A percentile compares a stretch with the other conserved stretches of the same genome.
Evolutionary conservation across 2,113 vertebrate genomes (phyloP).

Genomic region (Lontra canadensis): DNA sequence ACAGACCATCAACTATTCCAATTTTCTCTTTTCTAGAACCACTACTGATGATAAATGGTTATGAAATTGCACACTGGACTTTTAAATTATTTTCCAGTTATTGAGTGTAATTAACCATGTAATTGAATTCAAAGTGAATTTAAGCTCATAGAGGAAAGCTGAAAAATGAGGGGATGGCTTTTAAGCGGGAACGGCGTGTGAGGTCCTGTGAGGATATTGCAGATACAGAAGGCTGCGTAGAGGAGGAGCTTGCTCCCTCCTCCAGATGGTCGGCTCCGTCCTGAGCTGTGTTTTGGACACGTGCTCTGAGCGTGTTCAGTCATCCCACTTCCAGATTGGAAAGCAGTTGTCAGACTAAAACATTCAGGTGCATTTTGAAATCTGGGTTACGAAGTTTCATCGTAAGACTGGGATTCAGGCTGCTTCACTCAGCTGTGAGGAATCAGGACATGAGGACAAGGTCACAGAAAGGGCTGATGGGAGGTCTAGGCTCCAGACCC

Average conservation of each 20-base stretch:
- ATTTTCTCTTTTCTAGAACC: neutral
- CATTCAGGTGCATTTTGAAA: neutral
- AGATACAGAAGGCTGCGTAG: neutral
- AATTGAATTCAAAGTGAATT: neutral
- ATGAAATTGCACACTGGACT: neutral
- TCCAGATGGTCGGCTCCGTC: neutral
- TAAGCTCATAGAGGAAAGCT: neutral
- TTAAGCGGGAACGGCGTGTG: neutral
- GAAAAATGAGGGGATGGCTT: neutral
- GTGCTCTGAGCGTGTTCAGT: neutral
- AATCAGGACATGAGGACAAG: neutral
- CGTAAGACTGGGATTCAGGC: neutral
- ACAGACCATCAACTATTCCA: neutral
- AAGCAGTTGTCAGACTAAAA: neutral
- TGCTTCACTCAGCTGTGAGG: neutral
- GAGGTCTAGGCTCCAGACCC: neutral
- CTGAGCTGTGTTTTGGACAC: neutral
- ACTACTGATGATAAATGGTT: neutral
- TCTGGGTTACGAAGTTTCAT: neutral
- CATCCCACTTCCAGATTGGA: neutral
- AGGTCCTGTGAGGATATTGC: neutral
- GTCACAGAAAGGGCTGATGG: neutral
- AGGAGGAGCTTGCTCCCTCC: neutral
- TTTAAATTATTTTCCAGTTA: conserved; percentile 1
- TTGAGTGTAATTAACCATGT: neutral